Conservation (phyloP, 2,797 vertebrate genomes). For the Chromobotia macracanthus region DNA sequence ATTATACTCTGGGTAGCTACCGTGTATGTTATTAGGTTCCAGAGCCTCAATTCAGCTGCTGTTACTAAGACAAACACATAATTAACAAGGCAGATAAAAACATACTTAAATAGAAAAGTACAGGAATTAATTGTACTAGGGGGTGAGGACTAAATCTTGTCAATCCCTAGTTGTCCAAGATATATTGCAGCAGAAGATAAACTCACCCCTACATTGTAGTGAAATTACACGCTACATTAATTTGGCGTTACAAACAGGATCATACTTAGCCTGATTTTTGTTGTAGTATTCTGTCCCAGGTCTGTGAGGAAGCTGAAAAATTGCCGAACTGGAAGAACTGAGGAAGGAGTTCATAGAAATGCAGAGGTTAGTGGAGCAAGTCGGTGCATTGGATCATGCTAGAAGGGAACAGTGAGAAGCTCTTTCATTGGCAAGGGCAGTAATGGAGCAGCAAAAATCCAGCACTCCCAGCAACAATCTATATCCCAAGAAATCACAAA, state of each 20-base stretch:
- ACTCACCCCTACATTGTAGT: no score
- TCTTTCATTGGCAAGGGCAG: conserved; percentile 15
- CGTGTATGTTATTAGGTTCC: no score
- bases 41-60: no score
- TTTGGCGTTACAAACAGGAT: background rate
- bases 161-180: no score
- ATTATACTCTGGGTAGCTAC: no score
- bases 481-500: conserved; percentile 32
- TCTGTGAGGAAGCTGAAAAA: background rate
- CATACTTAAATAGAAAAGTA: no score
- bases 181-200: no score
- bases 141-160: no score
- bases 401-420: conserved; percentile 28
- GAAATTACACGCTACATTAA: no score
- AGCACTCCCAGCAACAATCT: background rate
- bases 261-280: background rate
- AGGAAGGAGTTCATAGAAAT: conserved; percentile 1
- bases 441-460: conserved; percentile 14
- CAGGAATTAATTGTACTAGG: no score
- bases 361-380: conserved; percentile 9
- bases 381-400: conserved; percentile 1
- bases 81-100: no score
- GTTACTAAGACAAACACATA: no score
- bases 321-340: background rate
- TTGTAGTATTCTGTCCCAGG: conserved; percentile 1